phyloP scores from a whole-genome alignment of 2,888 invertebrate genomes.

The Phlogophora meticulosa region DNA sequence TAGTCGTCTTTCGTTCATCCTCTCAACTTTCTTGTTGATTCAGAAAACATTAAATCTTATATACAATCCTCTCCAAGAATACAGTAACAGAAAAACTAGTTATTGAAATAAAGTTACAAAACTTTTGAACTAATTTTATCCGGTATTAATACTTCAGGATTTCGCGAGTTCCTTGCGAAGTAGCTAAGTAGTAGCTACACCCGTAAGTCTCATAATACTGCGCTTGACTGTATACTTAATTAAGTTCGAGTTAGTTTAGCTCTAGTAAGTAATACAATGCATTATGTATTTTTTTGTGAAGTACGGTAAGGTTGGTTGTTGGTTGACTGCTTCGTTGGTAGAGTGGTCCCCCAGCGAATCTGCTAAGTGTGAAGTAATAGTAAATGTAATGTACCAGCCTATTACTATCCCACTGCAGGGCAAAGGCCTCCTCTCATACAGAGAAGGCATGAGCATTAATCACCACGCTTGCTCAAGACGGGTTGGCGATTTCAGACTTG shows the following conservation, averaged over 20 bases:
- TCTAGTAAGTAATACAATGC: not conserved
- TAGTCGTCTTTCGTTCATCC: too few relatives aligned
- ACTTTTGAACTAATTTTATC: constrained; percentile 34
- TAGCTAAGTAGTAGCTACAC: constrained; percentile 34
- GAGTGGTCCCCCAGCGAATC: too few relatives aligned
- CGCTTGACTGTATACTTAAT: constrained; percentile 46
- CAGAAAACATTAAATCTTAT: too few relatives aligned
- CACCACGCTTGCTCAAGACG: too few relatives aligned
- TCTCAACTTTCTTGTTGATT: not conserved
- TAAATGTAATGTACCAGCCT: too few relatives aligned
- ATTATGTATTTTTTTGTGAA: constrained; percentile 13
- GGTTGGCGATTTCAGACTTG: too few relatives aligned
- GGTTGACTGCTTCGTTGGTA: too few relatives aligned
- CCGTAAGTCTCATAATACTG: constrained; percentile 41
- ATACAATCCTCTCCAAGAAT: not conserved
- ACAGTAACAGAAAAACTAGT: constrained; percentile 4
- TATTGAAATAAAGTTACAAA: constrained; percentile 29
- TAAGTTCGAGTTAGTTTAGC: constrained; percentile 21
- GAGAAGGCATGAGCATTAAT: too few relatives aligned
- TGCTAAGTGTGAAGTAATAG: too few relatives aligned
- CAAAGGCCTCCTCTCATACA: too few relatives aligned
- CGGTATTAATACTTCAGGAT: constrained; percentile 12
- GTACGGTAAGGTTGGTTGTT: not conserved
- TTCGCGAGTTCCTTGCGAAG: constrained; percentile 13
- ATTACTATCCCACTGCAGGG: too few relatives aligned